These are phyloP conservation scores for Cairina moschata DNA, from an alignment of 2,113 vertebrate species.

Conservation along the genomic window DNA sequence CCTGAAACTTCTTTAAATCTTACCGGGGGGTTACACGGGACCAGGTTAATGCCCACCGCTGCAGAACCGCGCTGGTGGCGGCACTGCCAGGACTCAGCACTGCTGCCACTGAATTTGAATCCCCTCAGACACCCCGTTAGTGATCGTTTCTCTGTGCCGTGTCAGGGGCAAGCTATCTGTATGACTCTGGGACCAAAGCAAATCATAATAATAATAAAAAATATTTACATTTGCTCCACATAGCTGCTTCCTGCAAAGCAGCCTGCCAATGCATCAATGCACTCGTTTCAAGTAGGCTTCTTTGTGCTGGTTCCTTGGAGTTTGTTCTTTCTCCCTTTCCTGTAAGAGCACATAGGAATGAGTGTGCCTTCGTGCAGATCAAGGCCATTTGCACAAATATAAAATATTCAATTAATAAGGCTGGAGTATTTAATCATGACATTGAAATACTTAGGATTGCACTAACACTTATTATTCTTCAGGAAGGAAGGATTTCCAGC, in stretches of 20 bases:
- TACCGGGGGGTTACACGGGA: accelerated
- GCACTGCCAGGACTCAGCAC: not conserved
- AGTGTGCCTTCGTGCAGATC: slow-evolving; percentile 33
- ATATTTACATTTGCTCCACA: not conserved
- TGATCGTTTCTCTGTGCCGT: not conserved
- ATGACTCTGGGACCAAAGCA: too few species aligned
- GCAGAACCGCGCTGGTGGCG: accelerated
- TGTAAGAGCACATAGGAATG: slow-evolving; percentile 27
- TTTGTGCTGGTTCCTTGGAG: not conserved
- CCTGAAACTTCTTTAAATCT: not conserved
- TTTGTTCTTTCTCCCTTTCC: not conserved
- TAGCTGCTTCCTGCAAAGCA: not conserved
- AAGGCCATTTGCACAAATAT: slow-evolving; percentile 40
- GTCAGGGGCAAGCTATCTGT: accelerated
- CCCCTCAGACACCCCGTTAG: too few species aligned
- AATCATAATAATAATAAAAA: not conserved
- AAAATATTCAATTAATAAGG: slow-evolving; percentile 69
- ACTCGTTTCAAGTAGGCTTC: not conserved
- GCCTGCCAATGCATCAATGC: not conserved
- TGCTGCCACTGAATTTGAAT: not conserved
- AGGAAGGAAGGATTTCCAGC: slow-evolving; percentile 48
- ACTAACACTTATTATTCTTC: slow-evolving; percentile 66
- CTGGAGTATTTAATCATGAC: slow-evolving; percentile 58
- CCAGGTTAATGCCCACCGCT: not conserved
- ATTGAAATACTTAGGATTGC: slow-evolving; percentile 60